Conservation (phyloP, 2,888 invertebrate genomes). For the Congeria kusceri region DNA sequence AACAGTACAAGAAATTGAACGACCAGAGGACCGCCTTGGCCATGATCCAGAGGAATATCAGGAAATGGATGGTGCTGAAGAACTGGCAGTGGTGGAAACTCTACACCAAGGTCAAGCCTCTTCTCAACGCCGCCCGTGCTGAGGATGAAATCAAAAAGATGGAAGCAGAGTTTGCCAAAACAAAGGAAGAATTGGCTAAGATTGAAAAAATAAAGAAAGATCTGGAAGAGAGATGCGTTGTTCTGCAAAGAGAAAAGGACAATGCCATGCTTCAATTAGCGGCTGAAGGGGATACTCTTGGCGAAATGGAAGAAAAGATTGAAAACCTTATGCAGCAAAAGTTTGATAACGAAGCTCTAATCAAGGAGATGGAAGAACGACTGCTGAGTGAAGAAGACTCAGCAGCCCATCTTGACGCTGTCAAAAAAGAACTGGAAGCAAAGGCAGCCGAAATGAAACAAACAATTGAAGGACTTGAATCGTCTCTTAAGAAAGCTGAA, state of each 20-base stretch:
- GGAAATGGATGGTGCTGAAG: constrained; percentile 99
- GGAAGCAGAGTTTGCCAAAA: constrained; percentile 98
- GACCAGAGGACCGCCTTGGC: constrained; percentile 98
- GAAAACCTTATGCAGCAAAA: constrained; percentile 97
- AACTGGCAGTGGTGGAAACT: constrained; percentile 99
- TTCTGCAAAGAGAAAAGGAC: constrained; percentile 97
- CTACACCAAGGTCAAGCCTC: constrained; percentile 92
- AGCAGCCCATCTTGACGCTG: constrained; percentile 96
- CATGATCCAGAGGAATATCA: constrained; percentile 99
- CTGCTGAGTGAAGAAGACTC: constrained; percentile 98
- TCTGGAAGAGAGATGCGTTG: constrained; percentile 96
- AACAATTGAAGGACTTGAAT: constrained; percentile 98
- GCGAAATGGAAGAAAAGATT: constrained; percentile 96
- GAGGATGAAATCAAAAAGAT: constrained; percentile 99
- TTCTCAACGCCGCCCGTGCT: constrained; percentile 99
- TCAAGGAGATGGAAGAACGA: constrained; percentile 98
- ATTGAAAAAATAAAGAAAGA: constrained; percentile 99
- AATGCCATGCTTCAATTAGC: constrained; percentile 94
- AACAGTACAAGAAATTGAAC: constrained; percentile 97
- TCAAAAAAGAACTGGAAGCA: constrained; percentile 96
- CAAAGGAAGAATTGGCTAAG: constrained; percentile 96
- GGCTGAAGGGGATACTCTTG: constrained; percentile 96
- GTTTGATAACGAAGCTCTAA: constrained; percentile 97
- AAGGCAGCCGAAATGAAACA: constrained; percentile 99
- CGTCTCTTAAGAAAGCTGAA: constrained; percentile 90